Base-by-base conservation (phyloP, 2,113 vertebrate genomes). In the Sinocyclocheilus anophthalmus region DNA sequence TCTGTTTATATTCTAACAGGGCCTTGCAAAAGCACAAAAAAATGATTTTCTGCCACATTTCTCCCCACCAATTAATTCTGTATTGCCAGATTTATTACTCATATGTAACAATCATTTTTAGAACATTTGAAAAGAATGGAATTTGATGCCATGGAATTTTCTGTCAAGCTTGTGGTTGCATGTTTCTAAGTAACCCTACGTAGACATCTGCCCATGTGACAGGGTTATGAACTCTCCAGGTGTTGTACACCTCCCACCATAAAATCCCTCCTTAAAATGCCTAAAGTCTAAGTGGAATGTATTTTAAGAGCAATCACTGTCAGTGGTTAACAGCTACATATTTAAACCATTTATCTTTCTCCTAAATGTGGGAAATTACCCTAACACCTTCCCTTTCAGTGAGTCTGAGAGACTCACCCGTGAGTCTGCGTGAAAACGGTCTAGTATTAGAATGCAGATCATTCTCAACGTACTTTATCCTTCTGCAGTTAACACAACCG, bases 151-250 rank as follows among this genome's bases (percentile, higher is more conserved):
- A 65, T 42, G 85, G 55, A 42, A 75, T 90, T 70, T 77, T 77
- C 75, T 20, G 48, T 77, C 14, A 20, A n/a, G 57, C 83, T 85
- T 8, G 16, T 55, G 84, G 87, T 87, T 33, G 22, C 83, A 65
- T 33, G 16, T 67, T 77, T 45, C 22, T 45, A 33, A 20, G 14
- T 39, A 50, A 22, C 18, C 26, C 26, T 65, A 37, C 5, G 37
- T 16, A 37, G 42, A 85, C 72, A 91, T 89, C 90, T 90, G 90
- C 73, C 81, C 67, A 69, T 67, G 85, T 57, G 20, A 81, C 5
- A 30, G 81, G 87, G 84, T n/a, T 26, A 83, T 86, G 78, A 90
- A 87, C 86, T 87, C 69, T 77, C 90, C 93, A 93, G 91, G 89
- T 93, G 93, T 92, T 89, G 13, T 83, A 76, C 83, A 78, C 80